These are phyloP conservation scores for Andrena bucephala DNA, from an alignment of 2,888 invertebrate species.

Conservation along the genomic window DNA sequence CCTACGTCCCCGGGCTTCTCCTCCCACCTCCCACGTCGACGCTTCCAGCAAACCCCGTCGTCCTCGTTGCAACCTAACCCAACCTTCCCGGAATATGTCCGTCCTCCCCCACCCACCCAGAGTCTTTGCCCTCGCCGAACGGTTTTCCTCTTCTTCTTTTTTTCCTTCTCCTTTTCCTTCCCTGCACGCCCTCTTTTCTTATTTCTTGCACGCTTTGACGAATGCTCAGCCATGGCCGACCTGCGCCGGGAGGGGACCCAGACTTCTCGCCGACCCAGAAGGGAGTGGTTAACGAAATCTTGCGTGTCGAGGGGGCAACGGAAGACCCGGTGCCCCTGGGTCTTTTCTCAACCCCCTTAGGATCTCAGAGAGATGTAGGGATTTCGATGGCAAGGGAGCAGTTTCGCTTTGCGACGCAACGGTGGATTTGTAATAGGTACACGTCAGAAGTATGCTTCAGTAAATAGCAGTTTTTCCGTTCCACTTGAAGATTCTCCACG, in stretches of 20 bases:
- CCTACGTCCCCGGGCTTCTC: slow-evolving; percentile 41
- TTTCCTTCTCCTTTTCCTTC: slow-evolving; percentile 31
- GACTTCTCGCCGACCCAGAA: slow-evolving; percentile 32
- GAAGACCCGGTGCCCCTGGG: background rate
- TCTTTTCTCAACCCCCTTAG: slow-evolving; percentile 17
- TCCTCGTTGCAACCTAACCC: slow-evolving; percentile 63
- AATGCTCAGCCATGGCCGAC: slow-evolving; percentile 30
- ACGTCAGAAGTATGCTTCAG: too few species aligned
- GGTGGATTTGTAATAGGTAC: too few species aligned
- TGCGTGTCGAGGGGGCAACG: background rate
- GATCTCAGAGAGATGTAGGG: background rate
- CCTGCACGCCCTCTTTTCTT: slow-evolving; percentile 35
- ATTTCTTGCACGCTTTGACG: slow-evolving; percentile 35
- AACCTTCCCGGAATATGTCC: slow-evolving; percentile 69
- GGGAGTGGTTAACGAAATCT: slow-evolving; percentile 49
- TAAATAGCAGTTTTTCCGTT: too few species aligned
- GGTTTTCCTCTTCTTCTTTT: slow-evolving; percentile 43
- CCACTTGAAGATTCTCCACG: too few species aligned
- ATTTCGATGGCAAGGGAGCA: background rate
- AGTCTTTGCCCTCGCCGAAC: slow-evolving; percentile 39
- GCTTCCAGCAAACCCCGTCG: slow-evolving; percentile 56
- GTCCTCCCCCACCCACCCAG: slow-evolving; percentile 30
- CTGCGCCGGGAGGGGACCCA: background rate
- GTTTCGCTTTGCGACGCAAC: background rate
- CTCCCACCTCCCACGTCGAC: slow-evolving; percentile 52